phyloP scores from a whole-genome alignment of 2,888 invertebrate species.

The Coenonympha arcania region DNA sequence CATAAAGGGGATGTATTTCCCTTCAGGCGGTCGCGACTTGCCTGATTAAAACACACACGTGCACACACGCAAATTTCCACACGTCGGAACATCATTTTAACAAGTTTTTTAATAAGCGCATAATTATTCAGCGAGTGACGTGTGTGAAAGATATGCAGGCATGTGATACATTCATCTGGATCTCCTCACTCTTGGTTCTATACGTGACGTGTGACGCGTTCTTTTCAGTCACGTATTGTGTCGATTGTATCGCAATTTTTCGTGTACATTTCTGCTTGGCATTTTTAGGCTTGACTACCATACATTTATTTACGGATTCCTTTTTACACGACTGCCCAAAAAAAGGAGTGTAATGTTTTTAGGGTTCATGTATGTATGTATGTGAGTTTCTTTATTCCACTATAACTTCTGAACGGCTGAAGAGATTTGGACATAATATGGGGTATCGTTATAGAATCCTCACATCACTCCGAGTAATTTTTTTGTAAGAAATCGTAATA shows the following conservation, averaged over 20 bases:
- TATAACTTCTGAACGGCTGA: too few species aligned
- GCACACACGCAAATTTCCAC: not conserved
- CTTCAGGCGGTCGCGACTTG: not conserved
- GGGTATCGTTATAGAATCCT: too few species aligned
- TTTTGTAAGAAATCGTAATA: too few species aligned
- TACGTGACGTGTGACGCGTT: slow-evolving; percentile 29
- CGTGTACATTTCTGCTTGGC: not conserved
- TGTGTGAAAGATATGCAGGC: slow-evolving; percentile 32
- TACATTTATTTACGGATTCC: too few species aligned
- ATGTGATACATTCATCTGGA: slow-evolving; percentile 32
- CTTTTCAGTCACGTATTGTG: not conserved
- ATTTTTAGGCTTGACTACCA: not conserved
- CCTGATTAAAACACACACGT: not conserved
- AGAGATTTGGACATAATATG: too few species aligned
- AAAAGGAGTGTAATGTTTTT: too few species aligned
- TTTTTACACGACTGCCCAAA: too few species aligned
- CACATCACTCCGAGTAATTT: too few species aligned
- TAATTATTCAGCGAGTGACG: slow-evolving; percentile 28
- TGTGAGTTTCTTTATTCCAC: too few species aligned
- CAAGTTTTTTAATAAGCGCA: slow-evolving; percentile 27
- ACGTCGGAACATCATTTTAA: slow-evolving; percentile 1
- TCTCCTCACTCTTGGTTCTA: slow-evolving; percentile 27
- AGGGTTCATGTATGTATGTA: too few species aligned
- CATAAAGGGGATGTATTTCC: too few species aligned
- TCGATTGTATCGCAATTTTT: not conserved